A percentile compares a stretch with the other conserved stretches of the same genome.
Conservation (phyloP, 2,888 invertebrate genomes). For the Heliconius hortense region DNA sequence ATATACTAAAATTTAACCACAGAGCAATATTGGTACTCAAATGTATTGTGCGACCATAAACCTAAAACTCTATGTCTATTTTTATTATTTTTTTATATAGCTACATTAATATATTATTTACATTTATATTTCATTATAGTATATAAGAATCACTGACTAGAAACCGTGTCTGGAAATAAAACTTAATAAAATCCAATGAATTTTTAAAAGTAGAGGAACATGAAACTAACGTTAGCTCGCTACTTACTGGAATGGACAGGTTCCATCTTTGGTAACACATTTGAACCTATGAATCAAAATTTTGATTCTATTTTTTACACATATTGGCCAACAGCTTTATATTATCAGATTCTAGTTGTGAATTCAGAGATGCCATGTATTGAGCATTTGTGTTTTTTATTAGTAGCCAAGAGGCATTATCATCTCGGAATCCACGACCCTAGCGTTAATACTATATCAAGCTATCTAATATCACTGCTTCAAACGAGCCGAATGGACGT, state of each 20-base stretch:
- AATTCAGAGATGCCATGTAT: not conserved
- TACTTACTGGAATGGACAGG: slow-evolving; percentile 63
- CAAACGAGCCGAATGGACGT: slow-evolving; percentile 43
- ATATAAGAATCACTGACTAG: slow-evolving; percentile 79
- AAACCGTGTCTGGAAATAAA: slow-evolving; percentile 70
- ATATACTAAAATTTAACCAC: slow-evolving; percentile 39
- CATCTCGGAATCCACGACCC: slow-evolving; percentile 39
- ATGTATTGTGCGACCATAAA: slow-evolving; percentile 72
- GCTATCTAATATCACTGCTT: slow-evolving; percentile 77
- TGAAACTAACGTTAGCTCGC: slow-evolving; percentile 46
- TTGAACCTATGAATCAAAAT: slow-evolving; percentile 59
- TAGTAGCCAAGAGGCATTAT: slow-evolving; percentile 14
- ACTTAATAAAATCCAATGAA: slow-evolving; percentile 54
- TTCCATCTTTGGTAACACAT: slow-evolving; percentile 74
- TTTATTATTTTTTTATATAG: slow-evolving; percentile 60
- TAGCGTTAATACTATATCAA: slow-evolving; percentile 52
- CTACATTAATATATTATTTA: slow-evolving; percentile 58
- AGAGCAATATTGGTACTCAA: slow-evolving; percentile 48
- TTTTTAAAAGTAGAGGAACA: slow-evolving; percentile 61
- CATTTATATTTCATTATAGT: slow-evolving; percentile 47
- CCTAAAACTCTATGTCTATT: slow-evolving; percentile 62
- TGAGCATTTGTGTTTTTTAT: slow-evolving; percentile 27
- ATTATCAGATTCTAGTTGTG: slow-evolving; percentile 13
- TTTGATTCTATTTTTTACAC: slow-evolving; percentile 29
- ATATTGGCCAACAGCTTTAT: slow-evolving; percentile 18